Conservation (phyloP, 2,113 vertebrate species). For the Rhinopomastus cyanomelas region DNA sequence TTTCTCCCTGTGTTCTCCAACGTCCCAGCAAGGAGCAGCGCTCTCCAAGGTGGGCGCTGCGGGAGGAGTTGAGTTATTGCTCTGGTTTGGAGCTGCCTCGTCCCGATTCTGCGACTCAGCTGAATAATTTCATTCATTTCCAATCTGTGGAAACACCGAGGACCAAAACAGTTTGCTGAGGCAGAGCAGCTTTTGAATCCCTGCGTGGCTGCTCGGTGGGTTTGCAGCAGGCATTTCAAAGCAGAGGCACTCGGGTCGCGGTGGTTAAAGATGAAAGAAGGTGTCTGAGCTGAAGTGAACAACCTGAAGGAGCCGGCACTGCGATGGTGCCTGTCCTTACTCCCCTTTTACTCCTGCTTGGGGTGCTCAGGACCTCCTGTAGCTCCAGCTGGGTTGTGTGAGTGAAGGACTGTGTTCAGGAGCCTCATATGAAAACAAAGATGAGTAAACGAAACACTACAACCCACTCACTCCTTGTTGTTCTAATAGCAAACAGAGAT, state of each 20-base stretch:
- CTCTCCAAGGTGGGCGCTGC: no score
- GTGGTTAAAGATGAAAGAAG: background rate
- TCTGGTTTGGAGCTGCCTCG: background rate
- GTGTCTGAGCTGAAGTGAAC: background rate
- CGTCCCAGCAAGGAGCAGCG: background rate
- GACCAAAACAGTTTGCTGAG: background rate
- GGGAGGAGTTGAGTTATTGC: background rate
- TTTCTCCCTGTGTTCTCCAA: background rate
- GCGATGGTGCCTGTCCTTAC: background rate
- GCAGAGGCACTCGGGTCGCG: background rate
- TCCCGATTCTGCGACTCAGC: background rate
- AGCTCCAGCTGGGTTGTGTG: background rate
- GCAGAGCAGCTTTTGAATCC: background rate
- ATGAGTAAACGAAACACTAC: background rate
- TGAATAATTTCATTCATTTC: background rate
- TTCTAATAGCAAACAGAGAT: background rate
- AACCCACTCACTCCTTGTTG: background rate
- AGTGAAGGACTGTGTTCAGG: background rate
- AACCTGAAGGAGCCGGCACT: background rate
- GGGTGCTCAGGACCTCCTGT: background rate
- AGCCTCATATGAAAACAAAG: background rate
- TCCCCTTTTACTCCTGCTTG: background rate
- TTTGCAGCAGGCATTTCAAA: background rate
- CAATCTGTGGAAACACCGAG: rapidly evolving
- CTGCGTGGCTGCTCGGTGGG: background rate